Base-by-base conservation (phyloP, 2,888 invertebrate species). In the Lasioglossum marginatum region DNA sequence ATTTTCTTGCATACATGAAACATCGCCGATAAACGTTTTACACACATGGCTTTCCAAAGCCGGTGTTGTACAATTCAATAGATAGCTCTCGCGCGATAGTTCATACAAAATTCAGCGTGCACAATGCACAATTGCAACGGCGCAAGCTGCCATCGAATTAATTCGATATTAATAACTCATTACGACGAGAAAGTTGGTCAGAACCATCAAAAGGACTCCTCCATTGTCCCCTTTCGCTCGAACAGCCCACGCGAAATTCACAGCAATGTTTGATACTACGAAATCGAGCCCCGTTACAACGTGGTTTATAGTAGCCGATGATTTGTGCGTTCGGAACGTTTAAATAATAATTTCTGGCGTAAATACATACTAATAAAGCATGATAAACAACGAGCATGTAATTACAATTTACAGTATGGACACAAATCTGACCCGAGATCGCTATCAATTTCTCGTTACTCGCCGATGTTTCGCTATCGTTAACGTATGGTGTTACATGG, bases 371-470 rank as follows among this genome's bases (percentile, higher is more conserved):
- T 72, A 83, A 83, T 79, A 71, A 79, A 79, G 63, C 78, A 23
- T n/a, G 63, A 19, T 34, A 31, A 31, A 23, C 31, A 63, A n/a
- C 71, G 16, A 23, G 31, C 12, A 14, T 5, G 60, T 60, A 72
- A 83, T 83, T 71, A 72, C 57, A 76, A 83, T 83, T 77, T 77
- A 45, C 73, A 73, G 5, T 52, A 34, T 16, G 43, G 43, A 14
- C 31, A 19, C 31, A 31, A 63, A 63, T 34, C 63, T 45, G 72
- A 57, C 4, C 34, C n/a, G 57, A 37, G 45, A 71, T 72, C 71
- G 72, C 12, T 77, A 72, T 80, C 80, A 43, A 71, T 81, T 83
- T 83, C 66, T 83, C 63, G 76, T 83, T 76, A 19, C 10, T 14
- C 48, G 66, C 34, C 31, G 60, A 60, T 71, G 43, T 10, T 52